Evolutionary conservation across 2,888 invertebrate genomes (phyloP).

Genomic region (Baccha elongata): DNA sequence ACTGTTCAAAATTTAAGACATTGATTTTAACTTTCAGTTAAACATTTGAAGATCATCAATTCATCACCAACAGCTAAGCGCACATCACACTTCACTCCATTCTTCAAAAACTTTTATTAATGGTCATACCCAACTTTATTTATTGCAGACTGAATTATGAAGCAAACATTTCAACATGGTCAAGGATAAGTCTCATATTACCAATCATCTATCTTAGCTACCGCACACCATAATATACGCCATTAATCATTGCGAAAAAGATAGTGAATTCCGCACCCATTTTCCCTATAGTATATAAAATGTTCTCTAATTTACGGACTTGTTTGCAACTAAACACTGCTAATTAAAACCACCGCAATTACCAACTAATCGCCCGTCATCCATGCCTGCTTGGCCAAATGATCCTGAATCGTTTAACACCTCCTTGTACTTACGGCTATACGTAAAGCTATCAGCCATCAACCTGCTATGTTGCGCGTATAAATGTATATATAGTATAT

Average conservation of each 20-base stretch:
- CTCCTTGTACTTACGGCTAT: slow-evolving; percentile 42
- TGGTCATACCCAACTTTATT: slow-evolving; percentile 37
- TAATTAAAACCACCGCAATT: slow-evolving; percentile 70
- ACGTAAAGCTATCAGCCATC: slow-evolving; percentile 37
- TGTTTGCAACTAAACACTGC: slow-evolving; percentile 70
- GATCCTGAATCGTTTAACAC: slow-evolving; percentile 69
- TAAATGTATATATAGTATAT: no score
- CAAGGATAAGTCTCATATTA: slow-evolving; percentile 34
- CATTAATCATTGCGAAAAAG: slow-evolving; percentile 37
- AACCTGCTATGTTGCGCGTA: slow-evolving; percentile 43
- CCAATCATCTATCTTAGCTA: slow-evolving; percentile 27
- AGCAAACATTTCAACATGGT: slow-evolving; percentile 39
- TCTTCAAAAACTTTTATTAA: slow-evolving; percentile 23
- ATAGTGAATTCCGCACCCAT: slow-evolving; percentile 47
- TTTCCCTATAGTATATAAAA: slow-evolving; percentile 33
- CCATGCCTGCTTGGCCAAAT: slow-evolving; percentile 57
- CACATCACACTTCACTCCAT: not conserved
- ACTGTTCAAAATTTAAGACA: no score
- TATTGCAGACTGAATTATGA: slow-evolving; percentile 28
- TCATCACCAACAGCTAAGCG: no score
- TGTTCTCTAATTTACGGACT: slow-evolving; percentile 67
- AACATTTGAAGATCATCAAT: no score
- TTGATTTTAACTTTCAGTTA: no score
- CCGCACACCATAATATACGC: not conserved
- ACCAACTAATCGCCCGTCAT: slow-evolving; percentile 68